A percentile compares a stretch with the other conserved stretches of the same genome.
These are phyloP conservation scores for Protula sp. DNA, from an alignment of 2,888 invertebrate species.

Conservation along the genomic window DNA sequence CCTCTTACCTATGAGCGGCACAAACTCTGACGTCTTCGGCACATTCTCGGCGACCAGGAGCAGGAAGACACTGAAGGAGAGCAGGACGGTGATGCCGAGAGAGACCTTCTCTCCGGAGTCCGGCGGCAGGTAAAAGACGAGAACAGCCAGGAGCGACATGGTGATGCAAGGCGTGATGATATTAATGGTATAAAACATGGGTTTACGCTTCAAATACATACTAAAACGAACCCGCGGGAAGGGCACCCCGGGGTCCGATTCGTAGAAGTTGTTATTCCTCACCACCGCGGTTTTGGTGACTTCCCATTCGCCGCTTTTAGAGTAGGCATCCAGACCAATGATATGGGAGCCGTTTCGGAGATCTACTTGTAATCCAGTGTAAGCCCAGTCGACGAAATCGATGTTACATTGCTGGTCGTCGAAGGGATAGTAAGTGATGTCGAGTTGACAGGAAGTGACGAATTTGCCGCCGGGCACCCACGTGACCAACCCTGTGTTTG, in stretches of 20 bases:
- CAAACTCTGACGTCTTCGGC: slow-evolving; percentile 29
- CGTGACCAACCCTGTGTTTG: slow-evolving; percentile 21
- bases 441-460: slow-evolving; percentile 27
- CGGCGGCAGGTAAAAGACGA: slow-evolving; percentile 30
- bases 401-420: slow-evolving; percentile 30
- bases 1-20: slow-evolving; percentile 27
- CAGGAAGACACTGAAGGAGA: slow-evolving; percentile 29
- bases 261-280: slow-evolving; percentile 18
- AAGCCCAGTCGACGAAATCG: slow-evolving; percentile 30
- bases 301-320: slow-evolving; percentile 31
- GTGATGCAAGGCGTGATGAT: slow-evolving; percentile 29
- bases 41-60: slow-evolving; percentile 29
- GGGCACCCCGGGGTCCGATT: slow-evolving; percentile 22
- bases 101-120: slow-evolving; percentile 27
- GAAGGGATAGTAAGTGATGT: slow-evolving; percentile 31
- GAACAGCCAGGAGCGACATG: slow-evolving; percentile 26
- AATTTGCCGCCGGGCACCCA: slow-evolving; percentile 34
- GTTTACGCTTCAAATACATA: slow-evolving; percentile 24
- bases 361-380: slow-evolving; percentile 25
- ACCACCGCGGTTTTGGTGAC: slow-evolving; percentile 20
- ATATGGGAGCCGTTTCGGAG: slow-evolving; percentile 14
- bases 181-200: slow-evolving; percentile 30
- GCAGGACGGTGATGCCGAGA: slow-evolving; percentile 29
- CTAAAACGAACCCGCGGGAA: slow-evolving; percentile 26
- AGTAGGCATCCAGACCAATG: slow-evolving; percentile 24